Base-by-base conservation (phyloP, 2,888 invertebrate genomes). In the Mechanitis mazaeus region DNA sequence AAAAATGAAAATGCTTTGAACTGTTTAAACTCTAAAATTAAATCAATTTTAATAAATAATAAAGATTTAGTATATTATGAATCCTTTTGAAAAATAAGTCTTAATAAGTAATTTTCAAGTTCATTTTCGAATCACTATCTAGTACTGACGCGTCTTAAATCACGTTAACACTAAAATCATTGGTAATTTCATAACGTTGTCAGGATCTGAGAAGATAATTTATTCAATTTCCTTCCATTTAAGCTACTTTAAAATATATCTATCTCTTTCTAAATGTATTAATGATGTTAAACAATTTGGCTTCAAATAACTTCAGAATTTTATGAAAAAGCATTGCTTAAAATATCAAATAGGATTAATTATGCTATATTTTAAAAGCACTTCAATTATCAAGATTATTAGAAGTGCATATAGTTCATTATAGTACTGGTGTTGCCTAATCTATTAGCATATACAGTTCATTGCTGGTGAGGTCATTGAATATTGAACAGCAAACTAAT, bases 171-270 rank as follows among this genome's bases (percentile, higher is more conserved):
- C 53, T 56, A 56, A 59, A 47, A 56, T 45, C 33, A 57, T 47
- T 46, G 59, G 38, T 63, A 61, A 65, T 61, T 59, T 45, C 50
- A 56, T 61, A 50, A 61, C 56, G 56, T 59, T 56, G 50, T 63
- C 57, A 61, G 55, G 56, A 60, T 60, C 56, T 54, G 58, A 45
- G 60, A 33, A 55, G 53, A 42, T 59, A 59, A 60, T 63, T 60
- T 63, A 65, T 65, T 65, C 56, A 65, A 60, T 65, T 65, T 63
- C 54, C 58, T 57, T 50, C 58, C 60, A 59, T 63, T 60, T 57
- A 54, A 45, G 60, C 45, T 45, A 28, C 42, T 58, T 56, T 11
- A 56, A 56, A 56, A 42, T 9, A 42, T 7, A 42, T 9, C 11
- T 42, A 11, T 5, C 42, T 42, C 42, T 31, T 2, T 50, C 28